These are phyloP conservation scores for Plebejus melissa DNA, from an alignment of 2,888 invertebrate species.

Conservation along the genomic window DNA sequence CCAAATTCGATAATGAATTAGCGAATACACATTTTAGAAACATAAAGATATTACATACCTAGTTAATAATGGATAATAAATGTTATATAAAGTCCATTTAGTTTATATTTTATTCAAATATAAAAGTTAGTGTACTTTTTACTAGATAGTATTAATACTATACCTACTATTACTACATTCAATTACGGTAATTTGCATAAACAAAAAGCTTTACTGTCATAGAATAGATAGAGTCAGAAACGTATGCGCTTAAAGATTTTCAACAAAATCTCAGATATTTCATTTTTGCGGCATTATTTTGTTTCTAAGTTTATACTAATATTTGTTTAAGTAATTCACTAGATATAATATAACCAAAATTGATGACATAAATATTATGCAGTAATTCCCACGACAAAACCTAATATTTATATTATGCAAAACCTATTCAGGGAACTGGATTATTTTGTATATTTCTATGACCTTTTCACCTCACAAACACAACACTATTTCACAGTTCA, in stretches of 20 bases:
- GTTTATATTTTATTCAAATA: background rate
- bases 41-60: slow-evolving; percentile 26
- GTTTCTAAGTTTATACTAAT: background rate
- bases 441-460: background rate
- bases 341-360: too few relatives aligned
- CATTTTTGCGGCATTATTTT: background rate
- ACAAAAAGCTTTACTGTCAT: background rate
- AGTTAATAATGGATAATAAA: background rate
- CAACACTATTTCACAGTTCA: background rate
- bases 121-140: background rate
- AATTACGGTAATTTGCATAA: background rate
- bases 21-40: slow-evolving; percentile 21
- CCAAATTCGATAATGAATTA: background rate
- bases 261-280: background rate
- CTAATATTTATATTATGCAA: background rate
- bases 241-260: background rate
- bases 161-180: background rate
- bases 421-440: background rate
- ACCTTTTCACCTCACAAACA: slow-evolving; percentile 3
- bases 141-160: background rate
- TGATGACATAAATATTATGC: background rate
- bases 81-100: background rate
- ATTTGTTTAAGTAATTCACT: background rate
- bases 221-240: background rate
- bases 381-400: background rate